Evolutionary conservation across 2,113 vertebrate genomes (phyloP), one percentile per base, ranked within the genome.

Genomic region (Nyctereutes procyonoides): DNA sequence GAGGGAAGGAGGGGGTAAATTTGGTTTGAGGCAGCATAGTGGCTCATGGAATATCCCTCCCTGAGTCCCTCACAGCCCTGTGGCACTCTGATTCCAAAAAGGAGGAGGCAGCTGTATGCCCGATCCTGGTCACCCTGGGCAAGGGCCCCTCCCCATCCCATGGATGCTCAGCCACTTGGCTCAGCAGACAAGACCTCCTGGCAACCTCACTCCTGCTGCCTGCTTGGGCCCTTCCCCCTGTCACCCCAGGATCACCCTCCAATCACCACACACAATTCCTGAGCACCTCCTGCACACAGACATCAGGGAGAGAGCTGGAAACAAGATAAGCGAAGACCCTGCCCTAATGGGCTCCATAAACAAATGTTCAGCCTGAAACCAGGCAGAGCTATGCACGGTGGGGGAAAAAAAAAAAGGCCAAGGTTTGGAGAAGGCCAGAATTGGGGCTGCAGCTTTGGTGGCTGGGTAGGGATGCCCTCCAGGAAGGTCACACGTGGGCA

Each of bases 331-430:
- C 32, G 11, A 26, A 30, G 35, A 58, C 17, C 58, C 26, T 48
- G 56, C 35, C 67, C 32, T n/a, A 7, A 0, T 10, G 73, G 24
- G 32, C 71, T 65, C 53, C 24, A 1, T 8, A 43, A n/a, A 28
- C 28, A 14, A 32, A 5, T 1, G 0, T 4, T 62, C 2, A 17
- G 55, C 32, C 22, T 62, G 58, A 80, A 19, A 19, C 43, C 94
- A 88, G 84, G 62, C 7, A 20, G 55, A n/a, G n/a, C 74, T n/a
- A 20, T 81, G 14, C 0, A 3, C 67, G 51, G 13, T 58, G 35
- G 32, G 0, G 1, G 53, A 38, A 51, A 43, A 38, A 1, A 1
- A 60, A 38, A 51, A 0, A 1, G 30, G 8, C 26, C 8, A 1
- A 60, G 58, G 51, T 22, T 13, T 1, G 13, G 48, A 13, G 38